Evolutionary conservation across 1,140 invertebrate species (phyloP), one percentile per base, ranked within the genome.

Genomic region (Brachionus sp.): DNA sequence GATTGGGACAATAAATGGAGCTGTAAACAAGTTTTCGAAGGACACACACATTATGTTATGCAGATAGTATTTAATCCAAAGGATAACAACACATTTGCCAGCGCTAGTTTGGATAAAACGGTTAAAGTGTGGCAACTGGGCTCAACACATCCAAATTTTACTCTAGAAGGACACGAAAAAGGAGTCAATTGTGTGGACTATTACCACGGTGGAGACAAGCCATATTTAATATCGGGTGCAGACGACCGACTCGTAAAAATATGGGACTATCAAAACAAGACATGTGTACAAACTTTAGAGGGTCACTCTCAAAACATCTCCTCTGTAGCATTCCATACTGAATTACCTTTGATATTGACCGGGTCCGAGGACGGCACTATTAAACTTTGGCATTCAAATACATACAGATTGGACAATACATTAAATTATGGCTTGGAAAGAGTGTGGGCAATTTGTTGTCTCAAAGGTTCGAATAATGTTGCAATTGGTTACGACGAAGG

Each of bases 31-130:
- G 94, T 97, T 80, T 90, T 90, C 86, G 89, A 90, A 86, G 90
- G 97, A 0, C 98, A 99, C 89, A 96, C 95, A 0, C 98, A 99
- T 88, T 99, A 99, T 88, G 96, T 99, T 0, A 99, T 99, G 98
- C 96, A 99, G 89, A 94, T 99, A 86, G 96, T 97, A 0, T 95
- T 99, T 85, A 99, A 99, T 90, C 98, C 98, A 0, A 99, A 99
- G 88, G 98, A 99, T 87, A 99, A 98, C 88, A 99, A 99, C 88
- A 98, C 97, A n/a, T 99, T 99, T 90, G 98, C 97, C 5, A 97
- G 95, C 87, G 98, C 97, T 29, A 98, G 97, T 23, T 90, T 99
- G 1, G 98, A 99, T 89, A 92, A 95, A 84, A 98, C 96, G 1
- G 93, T 99, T 5, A 99, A 99, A 92, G 95, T 94, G 88, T 98